Base-by-base conservation (phyloP, 2,113 vertebrate genomes). In the Ceuthmochares aereus region DNA sequence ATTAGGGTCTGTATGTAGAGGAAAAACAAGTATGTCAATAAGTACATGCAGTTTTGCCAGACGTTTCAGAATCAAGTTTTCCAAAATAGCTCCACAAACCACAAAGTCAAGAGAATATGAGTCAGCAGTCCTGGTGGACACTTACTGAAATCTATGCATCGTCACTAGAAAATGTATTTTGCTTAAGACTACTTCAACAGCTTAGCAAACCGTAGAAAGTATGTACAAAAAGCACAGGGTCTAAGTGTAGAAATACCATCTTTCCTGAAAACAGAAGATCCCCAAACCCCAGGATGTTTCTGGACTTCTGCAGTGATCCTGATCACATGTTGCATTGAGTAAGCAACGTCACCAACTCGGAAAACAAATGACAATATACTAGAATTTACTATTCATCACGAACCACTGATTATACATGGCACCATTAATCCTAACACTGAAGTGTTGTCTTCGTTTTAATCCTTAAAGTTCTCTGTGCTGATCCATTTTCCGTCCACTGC, bases 1-100 rank as follows among this genome's bases (percentile, higher is more conserved):
- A 96, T 98, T 99, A 97, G 87, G 94, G 72, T 95, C 98, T 98
- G 91, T 19, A 64, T 14, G 36, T 5, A 81, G 80, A 80, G 45
- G 8, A 55, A 94, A 91, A 77, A 18, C 12, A 59, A 84, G 52
- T 21, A 26, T 12, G 42, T 37, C 84, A 80, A 32, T 40, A 36
- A 73, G 63, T 36, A 27, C 27, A 23, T 30, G 40, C 37, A 34
- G 49, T 36, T 55, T 18, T 43, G 30, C 45, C 30, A 62, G 72
- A 40, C 4, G 15, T 16, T 18, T 26, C 42, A 68, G 84, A 83
- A 55, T 26, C 37, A 26, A 55, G 67, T 26, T 45, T 70, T 63
- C 49, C 66, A n/a, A 56, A 17, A 87, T 8, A 43, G 21, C 15
- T 75, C 25, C 22, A 62, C 32, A 75, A 49, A 42, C 42, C 42